phyloP scores from a whole-genome alignment of 2,797 vertebrate genomes.

The Propithecus deckenii region DNA sequence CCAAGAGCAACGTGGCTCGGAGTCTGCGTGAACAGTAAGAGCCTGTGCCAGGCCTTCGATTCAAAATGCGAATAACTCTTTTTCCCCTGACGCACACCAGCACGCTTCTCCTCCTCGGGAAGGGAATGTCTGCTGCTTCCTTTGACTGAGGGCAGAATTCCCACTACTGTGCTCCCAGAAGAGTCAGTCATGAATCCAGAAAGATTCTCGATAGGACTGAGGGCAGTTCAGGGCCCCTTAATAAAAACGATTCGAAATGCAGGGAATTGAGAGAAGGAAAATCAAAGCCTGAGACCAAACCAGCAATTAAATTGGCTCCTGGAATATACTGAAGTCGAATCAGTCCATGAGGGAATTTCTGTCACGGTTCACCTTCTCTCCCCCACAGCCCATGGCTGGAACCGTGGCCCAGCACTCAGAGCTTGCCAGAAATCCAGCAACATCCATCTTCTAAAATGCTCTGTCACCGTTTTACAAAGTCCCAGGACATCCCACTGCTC shows the following conservation, averaged over 20 bases:
- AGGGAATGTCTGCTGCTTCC: not conserved
- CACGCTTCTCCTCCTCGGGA: not conserved
- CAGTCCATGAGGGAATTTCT: conserved; percentile 75
- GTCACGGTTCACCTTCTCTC: conserved; percentile 45
- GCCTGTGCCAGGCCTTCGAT: not conserved
- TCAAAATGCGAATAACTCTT: not conserved
- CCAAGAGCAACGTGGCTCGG: not conserved
- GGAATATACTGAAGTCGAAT: conserved; percentile 81
- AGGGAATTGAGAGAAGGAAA: conserved; percentile 57
- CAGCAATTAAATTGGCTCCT: conserved; percentile 77
- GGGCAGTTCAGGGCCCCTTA: not conserved
- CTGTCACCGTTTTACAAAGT: conserved; percentile 79
- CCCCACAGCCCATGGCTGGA: conserved; percentile 46
- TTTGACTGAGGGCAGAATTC: not conserved
- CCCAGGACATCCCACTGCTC: conserved; percentile 54
- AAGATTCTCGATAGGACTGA: not conserved
- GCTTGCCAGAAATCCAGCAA: conserved; percentile 54
- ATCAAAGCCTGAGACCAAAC: conserved; percentile 77
- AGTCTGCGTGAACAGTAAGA: not conserved
- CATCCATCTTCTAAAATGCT: conserved; percentile 71
- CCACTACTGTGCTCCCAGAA: conserved; percentile 1
- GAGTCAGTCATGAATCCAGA: not conserved
- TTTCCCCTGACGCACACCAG: not conserved
- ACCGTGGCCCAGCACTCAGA: conserved; percentile 66
- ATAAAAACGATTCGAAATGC: conserved; percentile 69